Evolutionary conservation across 1,140 invertebrate species (phyloP).

Genomic region (Drosophila navojoa): DNA sequence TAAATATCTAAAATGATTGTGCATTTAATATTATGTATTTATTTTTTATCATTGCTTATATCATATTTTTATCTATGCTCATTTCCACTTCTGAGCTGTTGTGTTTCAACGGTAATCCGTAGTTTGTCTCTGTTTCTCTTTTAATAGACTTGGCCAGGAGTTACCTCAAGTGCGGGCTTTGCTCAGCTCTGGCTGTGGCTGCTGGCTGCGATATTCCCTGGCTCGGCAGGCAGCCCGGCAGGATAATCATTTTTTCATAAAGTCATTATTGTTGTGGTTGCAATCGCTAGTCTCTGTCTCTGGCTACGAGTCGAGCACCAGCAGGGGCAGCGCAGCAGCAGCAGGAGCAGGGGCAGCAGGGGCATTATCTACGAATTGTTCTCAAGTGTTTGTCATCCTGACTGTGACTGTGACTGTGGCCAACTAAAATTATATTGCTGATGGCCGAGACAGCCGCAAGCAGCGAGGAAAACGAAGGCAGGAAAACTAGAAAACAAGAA

Average conservation of each 20-base stretch:
- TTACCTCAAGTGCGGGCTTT: slow-evolving; percentile 16
- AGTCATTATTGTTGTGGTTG: slow-evolving; percentile 81
- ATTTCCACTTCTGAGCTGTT: neutral
- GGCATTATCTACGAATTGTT: slow-evolving; percentile 50
- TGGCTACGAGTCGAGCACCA: neutral
- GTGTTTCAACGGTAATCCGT: slow-evolving; percentile 17
- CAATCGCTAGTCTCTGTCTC: slow-evolving; percentile 31
- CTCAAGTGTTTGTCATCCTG: slow-evolving; percentile 73
- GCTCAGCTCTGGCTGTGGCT: slow-evolving; percentile 27
- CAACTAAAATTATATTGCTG: slow-evolving; percentile 69
- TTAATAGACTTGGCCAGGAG: slow-evolving; percentile 58
- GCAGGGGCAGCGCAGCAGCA: neutral
- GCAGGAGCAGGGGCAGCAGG: neutral
- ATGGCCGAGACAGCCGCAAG: slow-evolving; percentile 53
- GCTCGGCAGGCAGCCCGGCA: slow-evolving; percentile 56
- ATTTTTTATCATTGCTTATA: neutral
- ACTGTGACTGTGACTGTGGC: slow-evolving; percentile 44
- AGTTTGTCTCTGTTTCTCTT: slow-evolving; percentile 42
- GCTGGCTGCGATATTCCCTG: slow-evolving; percentile 7
- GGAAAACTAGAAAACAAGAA: slow-evolving; percentile 47
- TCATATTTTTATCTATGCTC: neutral
- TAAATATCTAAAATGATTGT: neutral
- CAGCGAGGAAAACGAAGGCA: slow-evolving; percentile 6
- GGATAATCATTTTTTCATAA: slow-evolving; percentile 81
- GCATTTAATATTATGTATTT: neutral